Evolutionary conservation across 2,113 vertebrate genomes (phyloP).

Genomic region (Cygnus atratus): DNA sequence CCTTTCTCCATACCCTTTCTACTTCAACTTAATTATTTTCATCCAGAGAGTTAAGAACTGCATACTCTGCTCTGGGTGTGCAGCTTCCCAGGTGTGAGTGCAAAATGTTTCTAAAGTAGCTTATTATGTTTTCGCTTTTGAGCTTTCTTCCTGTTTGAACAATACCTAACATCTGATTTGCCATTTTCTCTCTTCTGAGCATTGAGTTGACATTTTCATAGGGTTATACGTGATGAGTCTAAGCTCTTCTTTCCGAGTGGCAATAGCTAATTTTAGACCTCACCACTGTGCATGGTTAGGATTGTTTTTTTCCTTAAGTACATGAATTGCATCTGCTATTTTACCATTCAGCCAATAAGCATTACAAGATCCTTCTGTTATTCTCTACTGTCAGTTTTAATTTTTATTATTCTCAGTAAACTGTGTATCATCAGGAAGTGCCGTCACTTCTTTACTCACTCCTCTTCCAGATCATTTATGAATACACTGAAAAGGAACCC

Average conservation of each 20-base stretch:
- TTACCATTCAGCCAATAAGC: background rate
- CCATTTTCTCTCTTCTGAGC: conserved; percentile 13
- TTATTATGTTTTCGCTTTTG: background rate
- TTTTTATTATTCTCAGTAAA: conserved; percentile 13
- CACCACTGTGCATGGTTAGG: background rate
- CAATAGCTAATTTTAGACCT: conserved; percentile 47
- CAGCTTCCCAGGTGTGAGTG: background rate
- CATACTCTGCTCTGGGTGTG: background rate
- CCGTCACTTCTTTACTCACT: background rate
- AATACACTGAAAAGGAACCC: background rate
- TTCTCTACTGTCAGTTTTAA: conserved; percentile 17
- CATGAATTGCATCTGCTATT: background rate
- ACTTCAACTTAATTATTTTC: background rate
- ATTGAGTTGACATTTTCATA: conserved; percentile 31
- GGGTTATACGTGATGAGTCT: background rate
- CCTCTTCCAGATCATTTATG: background rate
- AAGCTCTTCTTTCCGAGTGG: conserved; percentile 15
- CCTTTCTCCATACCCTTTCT: background rate
- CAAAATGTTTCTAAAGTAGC: background rate
- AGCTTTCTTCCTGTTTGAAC: conserved; percentile 20
- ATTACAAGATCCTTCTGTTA: background rate
- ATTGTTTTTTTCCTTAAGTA: conserved; percentile 31
- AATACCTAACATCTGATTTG: background rate
- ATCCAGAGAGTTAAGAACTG: background rate
- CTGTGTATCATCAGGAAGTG: background rate